phyloP scores from a whole-genome alignment of 2,888 invertebrate genomes.

The Epirrhoe alternata region DNA sequence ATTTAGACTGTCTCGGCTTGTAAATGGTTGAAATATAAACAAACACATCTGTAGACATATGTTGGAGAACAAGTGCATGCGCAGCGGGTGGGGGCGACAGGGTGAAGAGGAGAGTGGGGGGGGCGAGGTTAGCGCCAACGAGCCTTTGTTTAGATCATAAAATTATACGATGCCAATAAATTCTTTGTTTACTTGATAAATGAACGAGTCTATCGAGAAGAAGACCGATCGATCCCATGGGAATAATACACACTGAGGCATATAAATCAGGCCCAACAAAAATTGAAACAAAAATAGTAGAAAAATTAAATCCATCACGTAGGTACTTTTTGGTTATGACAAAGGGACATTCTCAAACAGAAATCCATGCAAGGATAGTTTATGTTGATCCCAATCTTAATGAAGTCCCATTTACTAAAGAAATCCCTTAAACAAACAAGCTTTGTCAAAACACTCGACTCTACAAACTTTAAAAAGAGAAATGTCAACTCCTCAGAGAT shows the following conservation, averaged over 20 bases:
- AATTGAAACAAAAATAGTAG: slow-evolving; percentile 17
- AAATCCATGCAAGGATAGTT: slow-evolving; percentile 34
- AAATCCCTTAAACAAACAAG: slow-evolving; percentile 73
- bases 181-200: slow-evolving; percentile 81
- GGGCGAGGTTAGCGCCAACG: slow-evolving; percentile 55
- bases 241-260: slow-evolving; percentile 46
- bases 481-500: slow-evolving; percentile 81
- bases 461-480: slow-evolving; percentile 71
- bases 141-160: slow-evolving; percentile 83
- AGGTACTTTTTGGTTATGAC: neutral
- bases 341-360: slow-evolving; percentile 14
- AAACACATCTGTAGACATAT: slow-evolving; percentile 76
- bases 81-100: slow-evolving; percentile 60
- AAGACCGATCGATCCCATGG: slow-evolving; percentile 63
- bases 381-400: slow-evolving; percentile 63
- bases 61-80: slow-evolving; percentile 75
- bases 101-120: slow-evolving; percentile 33
- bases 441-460: slow-evolving; percentile 78
- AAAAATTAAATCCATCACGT: neutral
- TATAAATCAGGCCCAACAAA: slow-evolving; percentile 35
- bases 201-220: slow-evolving; percentile 68
- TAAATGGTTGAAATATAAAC: slow-evolving; percentile 77
- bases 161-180: slow-evolving; percentile 84
- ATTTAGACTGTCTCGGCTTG: slow-evolving; percentile 66
- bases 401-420: slow-evolving; percentile 55